Percentiles rank a stretch among this genome's conserved stretches.
Conservation (phyloP, 1,140 invertebrate species). For the Heliconius nattereri region DNA sequence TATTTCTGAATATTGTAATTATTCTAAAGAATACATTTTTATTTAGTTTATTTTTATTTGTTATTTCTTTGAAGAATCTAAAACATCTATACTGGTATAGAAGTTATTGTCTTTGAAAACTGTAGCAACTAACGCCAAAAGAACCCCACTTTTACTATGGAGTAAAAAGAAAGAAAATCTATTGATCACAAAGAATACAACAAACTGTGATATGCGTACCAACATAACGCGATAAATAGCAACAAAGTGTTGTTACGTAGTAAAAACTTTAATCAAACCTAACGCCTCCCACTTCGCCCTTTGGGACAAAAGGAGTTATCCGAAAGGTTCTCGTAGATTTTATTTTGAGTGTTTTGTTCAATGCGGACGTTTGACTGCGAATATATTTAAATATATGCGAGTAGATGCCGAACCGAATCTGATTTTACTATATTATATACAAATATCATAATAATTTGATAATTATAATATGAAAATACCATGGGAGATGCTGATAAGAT, state of each 20-base stretch:
- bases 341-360: conserved; percentile 56
- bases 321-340: conserved; percentile 56
- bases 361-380: conserved; percentile 47
- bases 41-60: too few species aligned
- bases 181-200: neutral
- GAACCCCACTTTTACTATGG: too few species aligned
- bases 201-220: neutral
- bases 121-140: too few species aligned
- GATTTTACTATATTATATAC: neutral
- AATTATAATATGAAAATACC: too few species aligned
- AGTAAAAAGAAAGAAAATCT: too few species aligned
- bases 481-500: too few species aligned
- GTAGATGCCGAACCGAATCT: neutral
- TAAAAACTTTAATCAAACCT: conserved; percentile 63
- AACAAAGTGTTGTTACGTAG: conserved; percentile 44
- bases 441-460: too few species aligned
- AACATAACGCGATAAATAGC: conserved; percentile 46
- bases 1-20: too few species aligned
- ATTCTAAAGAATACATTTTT: too few species aligned
- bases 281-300: conserved; percentile 48
- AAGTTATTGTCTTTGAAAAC: too few species aligned
- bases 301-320: conserved; percentile 49
- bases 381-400: conserved; percentile 59
- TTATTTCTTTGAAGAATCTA: too few species aligned
- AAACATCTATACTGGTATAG: too few species aligned